Evolutionary conservation across 2,888 invertebrate genomes (phyloP).

Genomic region (Hofmannophila pseudospretella): DNA sequence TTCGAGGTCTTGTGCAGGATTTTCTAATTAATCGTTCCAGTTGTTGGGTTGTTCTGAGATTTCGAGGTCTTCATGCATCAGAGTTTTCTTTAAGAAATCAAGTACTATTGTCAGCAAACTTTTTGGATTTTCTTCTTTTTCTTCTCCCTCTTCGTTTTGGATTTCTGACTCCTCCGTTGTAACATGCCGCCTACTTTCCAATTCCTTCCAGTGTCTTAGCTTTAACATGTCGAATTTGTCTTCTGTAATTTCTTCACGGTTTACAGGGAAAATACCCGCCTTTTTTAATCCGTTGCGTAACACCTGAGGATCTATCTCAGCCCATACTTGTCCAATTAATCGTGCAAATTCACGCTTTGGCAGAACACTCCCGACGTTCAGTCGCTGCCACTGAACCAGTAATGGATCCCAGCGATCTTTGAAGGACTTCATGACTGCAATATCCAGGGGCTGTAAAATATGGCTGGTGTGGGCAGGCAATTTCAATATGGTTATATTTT

Average conservation of each 20-base stretch:
- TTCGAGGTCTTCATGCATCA: not conserved
- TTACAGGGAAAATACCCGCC: conserved; percentile 20
- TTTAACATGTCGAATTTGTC: conserved; percentile 12
- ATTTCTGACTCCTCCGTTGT: no score
- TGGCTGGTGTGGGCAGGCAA: conserved; percentile 22
- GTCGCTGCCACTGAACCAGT: conserved; percentile 23
- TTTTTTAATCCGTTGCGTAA: conserved; percentile 17
- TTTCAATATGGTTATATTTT: conserved; percentile 19
- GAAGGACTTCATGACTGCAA: conserved; percentile 25
- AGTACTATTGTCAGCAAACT: not conserved
- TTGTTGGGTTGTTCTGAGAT: not conserved
- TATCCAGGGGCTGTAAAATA: conserved; percentile 21
- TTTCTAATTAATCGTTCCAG: not conserved
- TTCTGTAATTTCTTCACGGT: conserved; percentile 14
- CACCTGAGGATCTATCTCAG: conserved; percentile 15
- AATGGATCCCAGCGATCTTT: conserved; percentile 23
- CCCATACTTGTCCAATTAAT: conserved; percentile 21
- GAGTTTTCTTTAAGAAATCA: not conserved
- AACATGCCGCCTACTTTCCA: conserved; percentile 4
- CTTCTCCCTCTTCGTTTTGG: not conserved
- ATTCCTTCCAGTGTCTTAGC: conserved; percentile 5
- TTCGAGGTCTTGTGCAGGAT: conserved; percentile 5
- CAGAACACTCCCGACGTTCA: conserved; percentile 18
- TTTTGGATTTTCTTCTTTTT: not conserved
- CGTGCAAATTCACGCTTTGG: conserved; percentile 22